Conservation (phyloP, 2,113 vertebrate species). For the Stictonetta naevosa region DNA sequence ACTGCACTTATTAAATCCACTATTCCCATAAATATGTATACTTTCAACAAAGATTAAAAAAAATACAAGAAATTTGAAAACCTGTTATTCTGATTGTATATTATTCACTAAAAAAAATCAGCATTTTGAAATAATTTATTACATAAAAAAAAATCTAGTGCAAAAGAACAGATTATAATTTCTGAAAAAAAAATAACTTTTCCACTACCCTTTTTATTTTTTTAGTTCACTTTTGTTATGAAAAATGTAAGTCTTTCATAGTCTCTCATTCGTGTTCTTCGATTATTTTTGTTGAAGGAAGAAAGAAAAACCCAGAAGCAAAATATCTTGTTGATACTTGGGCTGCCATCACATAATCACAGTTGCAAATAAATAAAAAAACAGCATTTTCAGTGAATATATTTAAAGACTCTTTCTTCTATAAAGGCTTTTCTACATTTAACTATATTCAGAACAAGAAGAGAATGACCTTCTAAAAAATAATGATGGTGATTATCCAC, state of each 20-base stretch:
- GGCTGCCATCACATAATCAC: neutral
- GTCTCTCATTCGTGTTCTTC: neutral
- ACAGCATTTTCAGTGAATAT: neutral
- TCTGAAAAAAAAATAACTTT: neutral
- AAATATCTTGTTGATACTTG: neutral
- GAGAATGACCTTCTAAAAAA: constrained; percentile 57
- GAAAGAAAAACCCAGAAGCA: neutral
- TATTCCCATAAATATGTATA: neutral
- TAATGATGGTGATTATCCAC: constrained; percentile 25
- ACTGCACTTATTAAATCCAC: neutral
- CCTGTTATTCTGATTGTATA: neutral
- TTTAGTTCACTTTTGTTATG: neutral
- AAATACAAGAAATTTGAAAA: neutral
- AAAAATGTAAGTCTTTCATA: neutral
- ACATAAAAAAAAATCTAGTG: fast-evolving
- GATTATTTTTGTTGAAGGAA: neutral
- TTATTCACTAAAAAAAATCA: neutral
- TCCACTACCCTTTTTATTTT: neutral
- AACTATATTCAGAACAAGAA: constrained; percentile 17
- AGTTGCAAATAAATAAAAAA: neutral
- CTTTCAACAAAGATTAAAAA: neutral
- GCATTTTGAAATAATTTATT: neutral
- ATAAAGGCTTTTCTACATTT: neutral
- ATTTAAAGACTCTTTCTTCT: neutral
- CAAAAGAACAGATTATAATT: neutral